Conservation (phyloP, 2,888 invertebrate genomes). For the Arctia plantaginis region DNA sequence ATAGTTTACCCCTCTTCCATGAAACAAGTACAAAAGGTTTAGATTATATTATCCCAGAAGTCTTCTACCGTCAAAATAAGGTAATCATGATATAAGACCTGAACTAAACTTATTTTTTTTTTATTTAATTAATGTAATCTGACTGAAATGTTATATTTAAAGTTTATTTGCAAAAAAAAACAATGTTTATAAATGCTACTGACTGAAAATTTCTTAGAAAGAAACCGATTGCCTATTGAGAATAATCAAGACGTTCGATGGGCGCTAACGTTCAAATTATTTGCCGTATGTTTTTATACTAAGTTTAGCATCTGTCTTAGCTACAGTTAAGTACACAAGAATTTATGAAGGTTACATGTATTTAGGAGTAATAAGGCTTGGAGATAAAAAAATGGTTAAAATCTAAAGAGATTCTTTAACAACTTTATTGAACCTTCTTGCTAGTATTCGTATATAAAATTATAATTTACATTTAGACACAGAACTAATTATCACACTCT, state of each 20-base stretch:
- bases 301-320: slow-evolving; percentile 33
- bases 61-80: not conserved
- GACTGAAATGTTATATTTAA: too few species aligned
- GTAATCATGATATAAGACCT: not conserved
- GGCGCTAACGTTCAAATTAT: not conserved
- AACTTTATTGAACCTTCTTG: not conserved
- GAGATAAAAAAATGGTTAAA: slow-evolving; percentile 16
- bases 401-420: not conserved
- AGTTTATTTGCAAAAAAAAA: too few species aligned
- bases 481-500: too few species aligned
- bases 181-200: too few species aligned
- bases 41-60: too few species aligned
- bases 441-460: not conserved
- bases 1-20: too few species aligned
- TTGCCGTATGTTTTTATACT: slow-evolving; percentile 29
- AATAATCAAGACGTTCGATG: not conserved
- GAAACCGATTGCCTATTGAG: too few species aligned
- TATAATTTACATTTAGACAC: too few species aligned
- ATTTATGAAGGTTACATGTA: slow-evolving; percentile 32
- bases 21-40: too few species aligned
- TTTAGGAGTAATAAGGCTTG: slow-evolving; percentile 16
- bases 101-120: not conserved
- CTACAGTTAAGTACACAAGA: slow-evolving; percentile 29
- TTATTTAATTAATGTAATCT: too few species aligned
- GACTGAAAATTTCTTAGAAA: too few species aligned